Evolutionary conservation across 2,113 vertebrate genomes (phyloP).

Genomic region (Strix uralensis): DNA sequence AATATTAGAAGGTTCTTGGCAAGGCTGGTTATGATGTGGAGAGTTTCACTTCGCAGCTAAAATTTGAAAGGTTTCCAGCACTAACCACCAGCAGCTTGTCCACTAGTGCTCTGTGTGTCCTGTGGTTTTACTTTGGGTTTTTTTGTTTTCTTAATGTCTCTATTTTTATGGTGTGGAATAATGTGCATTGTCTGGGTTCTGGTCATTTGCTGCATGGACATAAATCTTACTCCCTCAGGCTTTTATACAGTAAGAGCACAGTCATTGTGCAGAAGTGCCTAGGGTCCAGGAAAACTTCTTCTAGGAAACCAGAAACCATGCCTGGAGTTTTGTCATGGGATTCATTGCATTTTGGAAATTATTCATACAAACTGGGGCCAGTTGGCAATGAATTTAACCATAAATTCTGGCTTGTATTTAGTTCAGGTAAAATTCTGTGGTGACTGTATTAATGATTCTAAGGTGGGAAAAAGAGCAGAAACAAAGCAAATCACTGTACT

Average conservation of each 20-base stretch:
- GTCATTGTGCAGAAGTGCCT: background rate
- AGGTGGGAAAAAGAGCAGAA: background rate
- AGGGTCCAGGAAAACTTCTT: constrained; percentile 20
- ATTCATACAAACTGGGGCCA: background rate
- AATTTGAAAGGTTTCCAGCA: constrained; percentile 10
- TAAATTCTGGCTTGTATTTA: background rate
- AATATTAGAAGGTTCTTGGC: constrained; percentile 29
- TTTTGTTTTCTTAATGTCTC: background rate
- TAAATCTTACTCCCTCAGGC: background rate
- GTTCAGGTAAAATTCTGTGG: constrained; percentile 3
- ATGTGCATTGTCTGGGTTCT: background rate
- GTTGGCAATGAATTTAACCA: background rate
- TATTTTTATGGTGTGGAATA: background rate
- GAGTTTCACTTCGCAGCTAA: background rate
- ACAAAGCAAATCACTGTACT: background rate
- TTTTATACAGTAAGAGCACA: background rate
- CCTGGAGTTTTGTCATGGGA: constrained; percentile 1
- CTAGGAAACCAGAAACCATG: background rate
- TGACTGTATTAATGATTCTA: background rate
- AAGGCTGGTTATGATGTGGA: background rate
- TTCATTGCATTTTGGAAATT: background rate
- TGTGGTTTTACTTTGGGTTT: background rate
- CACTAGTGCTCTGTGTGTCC: background rate
- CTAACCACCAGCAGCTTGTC: background rate
- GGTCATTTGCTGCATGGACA: background rate